Conservation (phyloP, 1,140 invertebrate genomes). For the Hycleus cichorii region DNA sequence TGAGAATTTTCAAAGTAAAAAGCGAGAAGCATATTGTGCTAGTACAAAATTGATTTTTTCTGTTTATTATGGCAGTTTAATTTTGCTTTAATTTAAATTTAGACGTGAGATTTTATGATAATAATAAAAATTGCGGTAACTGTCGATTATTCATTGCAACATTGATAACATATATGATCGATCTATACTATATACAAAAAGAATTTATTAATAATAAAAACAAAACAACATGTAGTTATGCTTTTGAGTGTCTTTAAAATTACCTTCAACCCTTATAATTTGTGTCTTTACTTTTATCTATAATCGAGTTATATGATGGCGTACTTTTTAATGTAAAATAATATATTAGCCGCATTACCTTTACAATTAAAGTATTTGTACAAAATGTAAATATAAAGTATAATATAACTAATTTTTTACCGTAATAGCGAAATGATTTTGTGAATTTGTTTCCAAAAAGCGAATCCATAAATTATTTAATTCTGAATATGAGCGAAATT, state of each 20-base stretch:
- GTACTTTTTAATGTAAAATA: slow-evolving; percentile 6
- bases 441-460: not conserved
- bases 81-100: no score
- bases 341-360: slow-evolving; percentile 10
- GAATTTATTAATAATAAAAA: not conserved
- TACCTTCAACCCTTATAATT: not conserved
- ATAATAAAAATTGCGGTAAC: no score
- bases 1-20: not conserved
- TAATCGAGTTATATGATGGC: slow-evolving; percentile 7
- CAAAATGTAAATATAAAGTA: slow-evolving; percentile 13
- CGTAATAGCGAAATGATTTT: slow-evolving; percentile 2
- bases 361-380: slow-evolving; percentile 3
- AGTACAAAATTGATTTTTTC: slow-evolving; percentile 2
- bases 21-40: not conserved
- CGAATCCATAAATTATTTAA: not conserved
- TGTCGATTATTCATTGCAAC: no score
- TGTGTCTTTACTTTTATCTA: not conserved
- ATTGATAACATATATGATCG: no score
- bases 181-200: no score
- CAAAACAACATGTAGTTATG: slow-evolving; percentile 4
- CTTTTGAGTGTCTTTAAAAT: slow-evolving; percentile 4
- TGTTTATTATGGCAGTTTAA: not conserved
- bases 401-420: slow-evolving; percentile 11
- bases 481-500: slow-evolving; percentile 11
- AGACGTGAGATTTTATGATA: no score